Evolutionary conservation across 2,797 vertebrate species (phyloP).

Genomic region (Coreius guichenoti): DNA sequence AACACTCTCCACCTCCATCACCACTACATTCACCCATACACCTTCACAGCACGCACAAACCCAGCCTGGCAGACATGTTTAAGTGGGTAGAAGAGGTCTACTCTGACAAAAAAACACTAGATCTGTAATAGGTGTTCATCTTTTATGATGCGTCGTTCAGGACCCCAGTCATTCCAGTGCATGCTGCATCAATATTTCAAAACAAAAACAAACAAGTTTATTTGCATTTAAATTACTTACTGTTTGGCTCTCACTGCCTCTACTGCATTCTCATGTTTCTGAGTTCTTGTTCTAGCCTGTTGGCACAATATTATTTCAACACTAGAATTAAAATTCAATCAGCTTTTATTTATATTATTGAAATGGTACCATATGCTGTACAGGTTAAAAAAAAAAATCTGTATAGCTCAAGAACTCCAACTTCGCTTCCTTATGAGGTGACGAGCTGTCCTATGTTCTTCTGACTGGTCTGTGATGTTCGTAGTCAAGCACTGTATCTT

Average conservation of each 20-base stretch:
- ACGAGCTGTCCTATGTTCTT: constrained; percentile 9
- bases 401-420: constrained; percentile 16
- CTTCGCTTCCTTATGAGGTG: constrained; percentile 21
- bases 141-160: background rate
- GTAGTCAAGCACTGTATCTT: constrained; percentile 20
- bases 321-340: background rate
- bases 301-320: background rate
- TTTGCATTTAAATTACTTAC: constrained; percentile 11
- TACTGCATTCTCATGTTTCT: constrained; percentile 9
- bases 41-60: constrained; percentile 14
- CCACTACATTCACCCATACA: background rate
- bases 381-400: background rate
- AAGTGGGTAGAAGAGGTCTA: background rate
- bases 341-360: background rate
- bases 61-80: background rate
- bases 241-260: constrained; percentile 30
- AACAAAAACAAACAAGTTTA: background rate
- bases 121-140: background rate
- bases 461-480: constrained; percentile 21
- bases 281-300: constrained; percentile 4
- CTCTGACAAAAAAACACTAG: background rate
- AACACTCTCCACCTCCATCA: background rate
- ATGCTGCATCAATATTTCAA: constrained; percentile 29
- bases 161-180: constrained; percentile 18
- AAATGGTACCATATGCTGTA: constrained; percentile 2